These are phyloP conservation scores for Plusia festucae DNA, from an alignment of 2,888 invertebrate genomes.

Conservation along the genomic window DNA sequence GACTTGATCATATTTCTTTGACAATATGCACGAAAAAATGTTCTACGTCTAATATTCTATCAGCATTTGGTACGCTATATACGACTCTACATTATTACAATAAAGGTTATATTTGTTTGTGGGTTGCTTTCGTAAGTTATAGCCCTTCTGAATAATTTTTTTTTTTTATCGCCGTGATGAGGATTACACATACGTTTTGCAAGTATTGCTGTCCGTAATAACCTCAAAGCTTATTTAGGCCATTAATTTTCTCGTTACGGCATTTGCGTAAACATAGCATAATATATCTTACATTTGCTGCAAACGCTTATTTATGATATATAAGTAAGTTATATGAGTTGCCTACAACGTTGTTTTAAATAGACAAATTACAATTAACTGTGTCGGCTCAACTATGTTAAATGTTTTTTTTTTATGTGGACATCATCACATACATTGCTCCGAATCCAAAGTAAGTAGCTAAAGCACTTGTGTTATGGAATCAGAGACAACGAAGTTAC, in stretches of 20 bases:
- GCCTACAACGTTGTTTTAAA: neutral
- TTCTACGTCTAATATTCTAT: conserved; percentile 24
- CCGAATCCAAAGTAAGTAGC: no score
- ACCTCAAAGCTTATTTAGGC: conserved; percentile 34
- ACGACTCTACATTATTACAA: neutral
- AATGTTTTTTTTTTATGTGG: no score
- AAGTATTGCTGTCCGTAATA: conserved; percentile 36
- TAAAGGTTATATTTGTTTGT: conserved; percentile 21
- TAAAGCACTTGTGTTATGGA: no score
- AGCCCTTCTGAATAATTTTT: conserved; percentile 40
- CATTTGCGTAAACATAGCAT: conserved; percentile 13
- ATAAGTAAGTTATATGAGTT: neutral
- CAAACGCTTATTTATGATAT: conserved; percentile 2
- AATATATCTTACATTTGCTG: conserved; percentile 2
- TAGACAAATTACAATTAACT: neutral
- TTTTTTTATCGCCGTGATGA: conserved; percentile 48
- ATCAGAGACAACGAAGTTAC: no score
- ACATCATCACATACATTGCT: no score
- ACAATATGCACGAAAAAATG: conserved; percentile 41
- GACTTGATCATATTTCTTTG: conserved; percentile 44
- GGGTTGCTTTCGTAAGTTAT: conserved; percentile 17
- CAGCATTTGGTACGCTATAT: conserved; percentile 13
- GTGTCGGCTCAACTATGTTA: neutral
- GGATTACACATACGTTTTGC: conserved; percentile 49
- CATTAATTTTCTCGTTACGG: conserved; percentile 27